Evolutionary conservation across 2,797 vertebrate species (phyloP).

Genomic region (Myotis planiceps): DNA sequence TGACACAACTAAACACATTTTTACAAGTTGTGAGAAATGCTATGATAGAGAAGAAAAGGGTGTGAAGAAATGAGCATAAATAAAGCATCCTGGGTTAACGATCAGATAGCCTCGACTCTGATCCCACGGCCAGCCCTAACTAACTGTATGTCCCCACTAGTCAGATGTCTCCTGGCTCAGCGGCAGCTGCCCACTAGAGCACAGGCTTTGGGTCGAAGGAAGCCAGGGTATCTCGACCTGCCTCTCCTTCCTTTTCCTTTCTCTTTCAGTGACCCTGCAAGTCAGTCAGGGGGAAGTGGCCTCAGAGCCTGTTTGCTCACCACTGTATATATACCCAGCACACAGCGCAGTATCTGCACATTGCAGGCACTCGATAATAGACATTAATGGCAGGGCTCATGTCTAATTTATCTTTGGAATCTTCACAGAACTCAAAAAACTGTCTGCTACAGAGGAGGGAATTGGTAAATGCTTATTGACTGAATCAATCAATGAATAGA

Average conservation of each 20-base stretch:
- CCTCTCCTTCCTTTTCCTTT: neutral
- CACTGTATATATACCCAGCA: neutral
- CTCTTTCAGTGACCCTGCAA: neutral
- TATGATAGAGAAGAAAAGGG: neutral
- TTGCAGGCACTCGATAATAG: neutral
- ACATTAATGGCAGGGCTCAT: neutral
- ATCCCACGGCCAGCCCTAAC: neutral
- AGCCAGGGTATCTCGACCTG: neutral
- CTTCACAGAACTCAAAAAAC: neutral
- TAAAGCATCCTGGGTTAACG: neutral
- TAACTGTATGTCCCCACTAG: neutral
- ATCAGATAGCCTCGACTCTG: neutral
- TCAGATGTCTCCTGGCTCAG: neutral
- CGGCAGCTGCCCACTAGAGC: neutral
- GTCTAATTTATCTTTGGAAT: neutral
- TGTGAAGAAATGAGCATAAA: neutral
- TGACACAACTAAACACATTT: neutral
- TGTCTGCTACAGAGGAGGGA: neutral
- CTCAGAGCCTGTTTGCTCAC: neutral
- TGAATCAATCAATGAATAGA: neutral
- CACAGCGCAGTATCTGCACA: neutral
- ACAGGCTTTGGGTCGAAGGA: neutral
- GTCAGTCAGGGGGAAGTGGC: neutral
- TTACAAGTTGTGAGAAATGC: neutral
- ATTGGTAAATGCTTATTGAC: neutral